phyloP scores from a whole-genome alignment of 2,113 vertebrate genomes.

The Prunella himalayana region DNA sequence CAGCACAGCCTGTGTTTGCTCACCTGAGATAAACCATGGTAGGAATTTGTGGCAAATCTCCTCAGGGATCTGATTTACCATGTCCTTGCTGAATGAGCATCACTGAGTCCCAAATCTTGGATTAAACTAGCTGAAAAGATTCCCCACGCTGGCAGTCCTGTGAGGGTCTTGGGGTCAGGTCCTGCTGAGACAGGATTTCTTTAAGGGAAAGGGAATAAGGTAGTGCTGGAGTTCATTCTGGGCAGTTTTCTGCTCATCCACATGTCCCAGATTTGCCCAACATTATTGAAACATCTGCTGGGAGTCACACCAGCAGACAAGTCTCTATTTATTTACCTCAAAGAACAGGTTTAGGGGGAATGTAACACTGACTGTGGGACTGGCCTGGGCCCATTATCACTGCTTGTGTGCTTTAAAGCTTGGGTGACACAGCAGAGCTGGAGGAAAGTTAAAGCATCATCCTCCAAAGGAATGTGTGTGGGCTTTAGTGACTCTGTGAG shows the following conservation, averaged over 20 bases:
- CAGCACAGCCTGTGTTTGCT: background rate
- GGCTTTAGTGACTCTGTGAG: background rate
- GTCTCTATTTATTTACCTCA: background rate
- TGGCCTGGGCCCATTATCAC: background rate
- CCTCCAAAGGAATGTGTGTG: background rate
- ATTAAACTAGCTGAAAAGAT: background rate
- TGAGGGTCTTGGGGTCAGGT: background rate
- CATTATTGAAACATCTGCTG: background rate
- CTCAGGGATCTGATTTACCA: background rate
- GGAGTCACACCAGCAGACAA: background rate
- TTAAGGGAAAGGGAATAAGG: background rate
- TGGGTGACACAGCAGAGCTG: background rate
- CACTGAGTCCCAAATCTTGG: background rate
- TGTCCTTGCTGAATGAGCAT: background rate
- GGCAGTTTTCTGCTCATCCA: background rate
- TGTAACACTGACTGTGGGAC: background rate
- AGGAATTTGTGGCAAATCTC: background rate
- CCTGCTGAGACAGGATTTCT: background rate
- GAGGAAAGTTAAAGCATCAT: background rate
- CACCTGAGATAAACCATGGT: background rate
- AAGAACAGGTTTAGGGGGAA: background rate
- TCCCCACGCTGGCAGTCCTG: background rate
- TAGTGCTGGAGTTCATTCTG: background rate
- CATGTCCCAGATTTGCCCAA: background rate
- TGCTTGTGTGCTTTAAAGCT: background rate